phyloP scores from a whole-genome alignment of 2,797 vertebrate genomes.

The Sylvilagus floridanus region DNA sequence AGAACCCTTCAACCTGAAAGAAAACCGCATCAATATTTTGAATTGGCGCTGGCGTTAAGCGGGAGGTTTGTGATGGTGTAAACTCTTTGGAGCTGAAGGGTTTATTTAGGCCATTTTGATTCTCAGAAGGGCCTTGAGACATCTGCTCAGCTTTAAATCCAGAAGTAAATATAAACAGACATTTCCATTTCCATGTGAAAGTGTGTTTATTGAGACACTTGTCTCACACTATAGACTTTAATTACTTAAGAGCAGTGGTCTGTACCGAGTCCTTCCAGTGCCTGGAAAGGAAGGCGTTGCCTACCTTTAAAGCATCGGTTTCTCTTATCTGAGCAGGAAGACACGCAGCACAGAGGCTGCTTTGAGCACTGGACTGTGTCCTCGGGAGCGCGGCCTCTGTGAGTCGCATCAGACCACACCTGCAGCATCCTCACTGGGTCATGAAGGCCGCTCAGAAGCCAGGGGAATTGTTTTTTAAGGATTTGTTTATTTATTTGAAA shows the following conservation, averaged over 20 bases:
- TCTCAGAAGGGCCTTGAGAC: conserved; percentile 61
- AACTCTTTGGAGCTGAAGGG: conserved; percentile 59
- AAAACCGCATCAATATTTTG: conserved; percentile 70
- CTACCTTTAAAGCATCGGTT: neutral
- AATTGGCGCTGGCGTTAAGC: conserved; percentile 64
- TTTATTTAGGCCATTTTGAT: conserved; percentile 69
- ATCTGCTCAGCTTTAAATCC: conserved; percentile 64
- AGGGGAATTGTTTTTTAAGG: neutral
- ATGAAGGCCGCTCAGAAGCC: neutral
- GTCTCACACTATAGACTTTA: conserved; percentile 38
- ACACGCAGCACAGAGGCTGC: neutral
- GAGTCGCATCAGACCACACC: neutral
- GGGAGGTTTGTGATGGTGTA: conserved; percentile 44
- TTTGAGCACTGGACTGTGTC: neutral
- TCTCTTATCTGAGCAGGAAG: neutral
- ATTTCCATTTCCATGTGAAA: conserved; percentile 52
- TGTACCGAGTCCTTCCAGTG: neutral
- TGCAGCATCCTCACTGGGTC: neutral
- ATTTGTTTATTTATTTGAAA: too few relatives aligned
- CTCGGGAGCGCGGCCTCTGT: neutral
- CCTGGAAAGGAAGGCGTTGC: neutral
- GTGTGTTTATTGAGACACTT: conserved; percentile 54
- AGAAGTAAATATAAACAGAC: conserved; percentile 63
- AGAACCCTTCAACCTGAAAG: neutral
- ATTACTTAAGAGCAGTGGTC: conserved; percentile 56